Evolutionary conservation across 2,113 vertebrate genomes (phyloP).

Genomic region (Eptatretus burgeri): DNA sequence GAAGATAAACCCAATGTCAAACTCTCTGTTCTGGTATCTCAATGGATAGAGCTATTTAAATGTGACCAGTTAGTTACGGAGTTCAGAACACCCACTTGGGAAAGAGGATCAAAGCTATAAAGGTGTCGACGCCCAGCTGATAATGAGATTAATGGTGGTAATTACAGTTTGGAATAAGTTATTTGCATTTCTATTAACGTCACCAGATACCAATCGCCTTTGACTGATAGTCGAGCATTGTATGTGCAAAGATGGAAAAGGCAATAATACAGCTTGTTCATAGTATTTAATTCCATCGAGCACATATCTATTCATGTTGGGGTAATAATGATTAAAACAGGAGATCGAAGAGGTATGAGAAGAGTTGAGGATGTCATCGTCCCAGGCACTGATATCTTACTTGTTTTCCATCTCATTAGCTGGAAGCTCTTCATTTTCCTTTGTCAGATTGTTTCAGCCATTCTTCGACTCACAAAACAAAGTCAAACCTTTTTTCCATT

Average conservation of each 20-base stretch:
- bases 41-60: neutral
- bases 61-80: neutral
- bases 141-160: constrained; percentile 5
- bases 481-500: too few relatives aligned
- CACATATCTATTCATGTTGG: neutral
- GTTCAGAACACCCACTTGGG: neutral
- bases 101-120: constrained; percentile 1
- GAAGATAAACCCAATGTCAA: too few relatives aligned
- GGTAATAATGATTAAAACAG: constrained; percentile 2
- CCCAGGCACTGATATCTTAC: too few relatives aligned
- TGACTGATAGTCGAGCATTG: neutral
- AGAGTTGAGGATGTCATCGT: too few relatives aligned
- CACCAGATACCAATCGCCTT: constrained; percentile 6
- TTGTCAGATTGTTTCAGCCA: too few relatives aligned
- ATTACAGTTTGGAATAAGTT: neutral
- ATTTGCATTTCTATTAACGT: constrained; percentile 6
- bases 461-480: too few relatives aligned
- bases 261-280: neutral
- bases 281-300: neutral
- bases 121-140: constrained; percentile 6
- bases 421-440: too few relatives aligned
- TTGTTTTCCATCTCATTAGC: too few relatives aligned
- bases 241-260: neutral
- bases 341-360: too few relatives aligned
- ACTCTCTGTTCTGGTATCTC: too few relatives aligned